Evolutionary conservation across 2,797 vertebrate species (phyloP), one percentile per base, ranked within the genome.

Genomic region (Myotis pilosus): DNA sequence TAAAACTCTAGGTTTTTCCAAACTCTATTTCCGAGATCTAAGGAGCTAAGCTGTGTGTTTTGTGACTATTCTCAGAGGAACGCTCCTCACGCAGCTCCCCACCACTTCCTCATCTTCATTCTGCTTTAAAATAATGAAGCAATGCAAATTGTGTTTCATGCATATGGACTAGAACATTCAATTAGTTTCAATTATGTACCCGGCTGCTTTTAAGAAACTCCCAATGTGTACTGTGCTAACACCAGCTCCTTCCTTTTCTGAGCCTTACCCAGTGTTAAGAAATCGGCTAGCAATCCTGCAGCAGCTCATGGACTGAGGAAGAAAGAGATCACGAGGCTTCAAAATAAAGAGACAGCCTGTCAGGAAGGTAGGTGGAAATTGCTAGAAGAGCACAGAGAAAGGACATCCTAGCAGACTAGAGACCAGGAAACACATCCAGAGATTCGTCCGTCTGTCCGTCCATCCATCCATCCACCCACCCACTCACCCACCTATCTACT

Each of bases 141-240:
- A 71, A 89, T 89, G 89, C 72, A 95, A 96, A 92, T 89, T 96
- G 88, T 60, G 87, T 94, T 96, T 87, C 87, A 95, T 95, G 92
- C 89, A 94, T 96, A 96, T 95, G 87, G 74, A 97, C 94, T 89
- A 96, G 95, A 91, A 94, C 90, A 96, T 95, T 94, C 95, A 94
- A 96, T 97, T 96, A 92, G 87, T 94, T 96, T 96, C 93, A 96
- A 96, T 96, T 96, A 96, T 91, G 91, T 92, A 79, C 91, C 76
- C 1, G 12, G 25, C 55, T 95, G 62, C 83, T 92, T 79, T 97
- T 91, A 96, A 96, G 95, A 97, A 95, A 72, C 72, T 96, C 78
- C 76, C 55, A 41, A 10, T 95, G 91, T 88, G 22, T 57, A 13
- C 72, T 41, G 47, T 38, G 78, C 86, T 66, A 95, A 66, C 53